Evolutionary conservation across 2,888 invertebrate genomes (phyloP), one percentile per base, ranked within the genome.

Genomic region (Netelia melanura): DNA sequence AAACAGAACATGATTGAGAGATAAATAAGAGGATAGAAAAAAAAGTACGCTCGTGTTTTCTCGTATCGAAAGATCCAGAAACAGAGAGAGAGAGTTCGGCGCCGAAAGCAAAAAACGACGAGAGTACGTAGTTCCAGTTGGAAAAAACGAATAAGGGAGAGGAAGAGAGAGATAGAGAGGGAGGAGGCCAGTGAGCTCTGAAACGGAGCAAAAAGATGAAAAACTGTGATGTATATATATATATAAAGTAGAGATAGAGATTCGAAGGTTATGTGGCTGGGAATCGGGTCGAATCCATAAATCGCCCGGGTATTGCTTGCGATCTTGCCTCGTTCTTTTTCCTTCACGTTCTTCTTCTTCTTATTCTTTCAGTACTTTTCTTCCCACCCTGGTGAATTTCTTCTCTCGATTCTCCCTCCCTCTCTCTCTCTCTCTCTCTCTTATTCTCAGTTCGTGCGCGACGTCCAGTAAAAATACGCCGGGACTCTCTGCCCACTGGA

Each of bases 231-330:
- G 67, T 67, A 64, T 52, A n/a, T 30, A 2, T 11, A 21, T 25
- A 48, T 58, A 67, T 67, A 74, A 52, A 25, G 48, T 38, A 62
- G 58, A 77, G 68, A 65, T 67, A 48, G 77, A 83, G 72, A 83
- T 70, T 83, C 83, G 83, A 83, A 83, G 79, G 71, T 54, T 77
- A 84, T 68, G 85, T 72, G 74, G 30, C 68, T 76, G 65, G 74
- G 85, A 87, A 86, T 87, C 85, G 67, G 85, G 86, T 83, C 85
- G 75, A 86, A 86, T 81, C 83, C 82, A 86, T 87, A 87, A 88
- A 85, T 88, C 86, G 76, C 64, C 30, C 6, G 79, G 74, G 65
- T 74, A 83, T 74, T 79, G 62, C 79, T 44, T 62, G 38, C 68
- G 56, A 68, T 75, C 48, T 52, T 68, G 70, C 62, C 70, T 61